Evolutionary conservation across 2,797 vertebrate species (phyloP), one percentile per base, ranked within the genome.

Genomic region (Crocodylus rhombifer): DNA sequence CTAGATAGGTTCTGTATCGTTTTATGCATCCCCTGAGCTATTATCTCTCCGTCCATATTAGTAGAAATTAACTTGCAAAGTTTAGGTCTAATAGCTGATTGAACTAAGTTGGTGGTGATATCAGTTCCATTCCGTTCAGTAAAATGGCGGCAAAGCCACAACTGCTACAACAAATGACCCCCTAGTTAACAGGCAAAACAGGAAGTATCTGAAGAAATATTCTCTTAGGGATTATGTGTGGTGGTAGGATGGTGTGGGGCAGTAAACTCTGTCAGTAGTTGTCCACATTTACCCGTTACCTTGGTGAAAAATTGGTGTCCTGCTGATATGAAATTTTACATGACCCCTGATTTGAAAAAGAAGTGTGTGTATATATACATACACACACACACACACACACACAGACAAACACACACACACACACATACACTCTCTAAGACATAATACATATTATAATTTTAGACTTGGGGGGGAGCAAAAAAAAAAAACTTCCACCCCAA

Each of bases 101-200:
- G 11, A 84, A 94, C 33, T 84, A 77, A 86, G 8, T 67, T 33
- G 76, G 74, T 65, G 65, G 79, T 51, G 42, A 51, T 23, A 51
- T 18, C 91, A 77, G 79, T 63, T 94, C 42, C 88, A 5, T 58
- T 7, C 93, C 90, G 94, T 91, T 26, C 60, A 91, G 67, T 30
- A 33, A 90, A 90, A 13, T 5, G 21, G 30, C 25, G 57, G 18
- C 64, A 90, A 69, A 85, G 61, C 21, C 65, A 95, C 90, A 92
- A 93, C 96, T 84, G 86, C 80, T 62, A 87, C 88, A 82, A 93
- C 87, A 88, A 89, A 92, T 94, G 94, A 79, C 88, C 87, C 88
- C 92, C 69, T 94, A 93, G 93, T 93, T 94, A 95, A 76, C 78
- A 80, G 57, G 89, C 73, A 21, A 71, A 33, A 71, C 33, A 71